phyloP scores from a whole-genome alignment of 2,113 vertebrate genomes.

The Azemiops feae region DNA sequence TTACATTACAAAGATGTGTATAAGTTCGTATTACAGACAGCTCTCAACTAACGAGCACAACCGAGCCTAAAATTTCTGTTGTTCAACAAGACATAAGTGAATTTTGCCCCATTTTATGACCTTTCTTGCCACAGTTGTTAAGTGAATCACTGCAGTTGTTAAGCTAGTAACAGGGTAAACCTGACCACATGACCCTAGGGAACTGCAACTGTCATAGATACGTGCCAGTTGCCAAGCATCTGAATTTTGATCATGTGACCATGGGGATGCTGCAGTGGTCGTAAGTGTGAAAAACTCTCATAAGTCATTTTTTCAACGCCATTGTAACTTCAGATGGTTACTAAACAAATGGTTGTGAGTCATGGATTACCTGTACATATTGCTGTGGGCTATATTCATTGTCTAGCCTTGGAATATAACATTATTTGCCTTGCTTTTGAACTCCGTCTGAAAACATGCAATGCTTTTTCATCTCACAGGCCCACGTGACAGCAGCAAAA shows the following conservation, averaged over 20 bases:
- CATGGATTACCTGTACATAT: neutral
- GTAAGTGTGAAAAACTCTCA: neutral
- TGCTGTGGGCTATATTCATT: neutral
- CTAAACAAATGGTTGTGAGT: neutral
- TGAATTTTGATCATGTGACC: neutral
- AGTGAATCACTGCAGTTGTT: no score
- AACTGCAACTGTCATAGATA: neutral
- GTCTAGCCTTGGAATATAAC: neutral
- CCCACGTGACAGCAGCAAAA: constrained; percentile 83
- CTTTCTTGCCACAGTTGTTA: neutral
- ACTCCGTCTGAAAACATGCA: neutral
- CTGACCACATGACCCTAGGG: neutral
- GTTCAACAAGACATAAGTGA: neutral
- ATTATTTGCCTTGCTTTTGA: neutral
- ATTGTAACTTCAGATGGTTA: neutral
- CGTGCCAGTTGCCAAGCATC: neutral
- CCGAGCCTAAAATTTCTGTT: no score
- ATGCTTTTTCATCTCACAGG: constrained; percentile 67
- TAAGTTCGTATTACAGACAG: neutral
- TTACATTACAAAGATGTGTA: neutral
- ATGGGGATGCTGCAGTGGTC: neutral
- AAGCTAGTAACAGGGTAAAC: no score
- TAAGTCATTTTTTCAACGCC: neutral
- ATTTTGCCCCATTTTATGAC: neutral
- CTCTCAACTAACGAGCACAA: neutral